phyloP scores from a whole-genome alignment of 2,113 vertebrate species.

The Miniopterus natalensis region DNA sequence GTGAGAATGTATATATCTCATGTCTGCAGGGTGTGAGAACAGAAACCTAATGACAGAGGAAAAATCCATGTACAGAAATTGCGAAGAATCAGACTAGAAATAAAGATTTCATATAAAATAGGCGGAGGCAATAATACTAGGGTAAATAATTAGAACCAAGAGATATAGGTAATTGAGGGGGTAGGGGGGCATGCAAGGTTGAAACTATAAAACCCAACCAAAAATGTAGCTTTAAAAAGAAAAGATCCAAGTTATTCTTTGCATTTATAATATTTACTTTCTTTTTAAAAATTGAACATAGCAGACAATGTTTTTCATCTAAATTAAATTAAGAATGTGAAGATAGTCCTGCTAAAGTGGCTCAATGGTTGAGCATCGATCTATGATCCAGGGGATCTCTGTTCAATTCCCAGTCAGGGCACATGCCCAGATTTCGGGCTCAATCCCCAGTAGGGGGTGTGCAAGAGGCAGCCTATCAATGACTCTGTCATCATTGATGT shows the following conservation, averaged over 20 bases:
- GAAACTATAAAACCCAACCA: neutral
- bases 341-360: too few species aligned
- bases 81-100: neutral
- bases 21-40: neutral
- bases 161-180: neutral
- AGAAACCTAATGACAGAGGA: slow-evolving; percentile 1
- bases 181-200: neutral
- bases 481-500: too few species aligned
- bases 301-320: neutral
- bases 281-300: neutral
- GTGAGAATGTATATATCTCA: neutral
- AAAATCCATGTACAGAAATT: neutral
- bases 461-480: too few species aligned
- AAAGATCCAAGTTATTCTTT: neutral
- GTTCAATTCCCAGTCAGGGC: too few species aligned
- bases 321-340: neutral
- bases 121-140: neutral
- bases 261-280: neutral
- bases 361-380: too few species aligned
- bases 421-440: too few species aligned
- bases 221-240: neutral
- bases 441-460: too few species aligned
- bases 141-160: neutral
- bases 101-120: neutral
- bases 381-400: too few species aligned